phyloP scores from a whole-genome alignment of 2,888 invertebrate species.

The Scelioninae gen. 2 region DNA sequence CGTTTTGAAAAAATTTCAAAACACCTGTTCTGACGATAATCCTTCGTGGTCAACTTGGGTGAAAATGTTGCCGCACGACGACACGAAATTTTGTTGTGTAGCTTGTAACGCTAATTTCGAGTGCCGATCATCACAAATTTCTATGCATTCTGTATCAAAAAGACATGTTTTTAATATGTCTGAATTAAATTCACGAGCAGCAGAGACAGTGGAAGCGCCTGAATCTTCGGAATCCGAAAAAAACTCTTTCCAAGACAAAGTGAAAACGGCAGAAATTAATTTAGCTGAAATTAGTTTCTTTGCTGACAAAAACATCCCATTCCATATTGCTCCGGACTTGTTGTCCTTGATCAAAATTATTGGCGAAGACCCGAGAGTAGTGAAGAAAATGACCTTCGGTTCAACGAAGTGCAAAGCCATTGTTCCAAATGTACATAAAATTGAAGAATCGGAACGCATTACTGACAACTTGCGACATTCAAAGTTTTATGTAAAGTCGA shows the following conservation, averaged over 20 bases:
- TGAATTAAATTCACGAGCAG: no score
- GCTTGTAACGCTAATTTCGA: neutral
- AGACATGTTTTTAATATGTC: no score
- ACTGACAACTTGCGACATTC: conserved; percentile 13
- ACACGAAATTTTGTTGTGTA: conserved; percentile 15
- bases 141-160: neutral
- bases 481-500: conserved; percentile 38
- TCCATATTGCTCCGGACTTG: conserved; percentile 14
- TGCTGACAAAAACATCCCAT: conserved; percentile 49
- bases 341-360: conserved; percentile 41
- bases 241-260: neutral
- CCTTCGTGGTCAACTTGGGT: conserved; percentile 28
- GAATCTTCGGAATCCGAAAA: no score
- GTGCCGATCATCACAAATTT: conserved; percentile 7
- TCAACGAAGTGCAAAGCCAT: conserved; percentile 35
- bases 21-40: conserved; percentile 21
- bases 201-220: no score
- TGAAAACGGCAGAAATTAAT: conserved; percentile 28
- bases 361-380: conserved; percentile 38
- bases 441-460: neutral
- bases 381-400: conserved; percentile 37
- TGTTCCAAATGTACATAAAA: conserved; percentile 7
- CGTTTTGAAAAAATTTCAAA: conserved; percentile 5
- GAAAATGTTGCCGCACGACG: neutral
- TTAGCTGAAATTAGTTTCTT: conserved; percentile 42